phyloP scores from a whole-genome alignment of 2,113 vertebrate genomes.

The Chauna torquata region DNA sequence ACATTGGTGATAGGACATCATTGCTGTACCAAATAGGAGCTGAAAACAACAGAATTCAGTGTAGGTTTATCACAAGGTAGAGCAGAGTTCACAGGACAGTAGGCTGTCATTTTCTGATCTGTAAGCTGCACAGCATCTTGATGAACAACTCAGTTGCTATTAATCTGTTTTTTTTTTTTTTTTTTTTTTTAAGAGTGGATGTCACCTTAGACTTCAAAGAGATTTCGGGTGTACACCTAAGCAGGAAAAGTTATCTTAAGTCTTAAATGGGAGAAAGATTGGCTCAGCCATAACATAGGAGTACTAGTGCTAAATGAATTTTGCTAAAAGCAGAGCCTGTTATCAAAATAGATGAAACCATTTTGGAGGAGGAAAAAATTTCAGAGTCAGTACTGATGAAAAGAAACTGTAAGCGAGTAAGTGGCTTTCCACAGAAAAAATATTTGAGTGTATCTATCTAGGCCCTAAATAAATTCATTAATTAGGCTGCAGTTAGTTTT shows the following conservation, averaged over 20 bases:
- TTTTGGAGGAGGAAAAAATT: background rate
- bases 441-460: background rate
- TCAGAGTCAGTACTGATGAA: background rate
- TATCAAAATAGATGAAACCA: background rate
- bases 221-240: background rate
- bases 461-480: background rate
- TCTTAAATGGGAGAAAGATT: background rate
- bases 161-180: background rate
- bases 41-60: background rate
- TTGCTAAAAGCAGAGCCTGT: background rate
- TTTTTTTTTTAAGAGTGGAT: background rate
- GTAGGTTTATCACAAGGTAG: background rate
- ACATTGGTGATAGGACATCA: accelerated
- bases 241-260: background rate
- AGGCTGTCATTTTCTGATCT: background rate
- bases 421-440: background rate
- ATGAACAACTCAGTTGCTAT: background rate
- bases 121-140: background rate
- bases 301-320: background rate
- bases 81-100: background rate
- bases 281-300: background rate
- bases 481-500: background rate
- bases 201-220: background rate
- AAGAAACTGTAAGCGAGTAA: background rate
- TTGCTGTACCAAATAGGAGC: background rate